Evolutionary conservation across 2,113 vertebrate species (phyloP).

Genomic region (Austrofundulus limnaeus): DNA sequence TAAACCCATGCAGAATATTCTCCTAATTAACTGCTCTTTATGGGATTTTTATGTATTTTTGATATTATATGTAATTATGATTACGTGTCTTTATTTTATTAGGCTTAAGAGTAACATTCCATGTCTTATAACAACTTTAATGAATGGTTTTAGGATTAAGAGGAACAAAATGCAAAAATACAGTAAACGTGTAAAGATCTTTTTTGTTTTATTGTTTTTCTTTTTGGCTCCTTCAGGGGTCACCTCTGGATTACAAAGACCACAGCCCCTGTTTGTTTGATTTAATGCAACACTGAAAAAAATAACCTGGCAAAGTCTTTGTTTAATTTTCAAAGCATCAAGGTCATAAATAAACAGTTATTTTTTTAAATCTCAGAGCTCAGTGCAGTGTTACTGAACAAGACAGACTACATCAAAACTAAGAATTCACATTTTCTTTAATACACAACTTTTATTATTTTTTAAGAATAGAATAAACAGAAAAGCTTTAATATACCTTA

Average conservation of each 20-base stretch:
- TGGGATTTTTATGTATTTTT: constrained; percentile 9
- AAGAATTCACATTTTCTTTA: constrained; percentile 47
- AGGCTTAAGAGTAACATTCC: background rate
- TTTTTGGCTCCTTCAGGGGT: no score
- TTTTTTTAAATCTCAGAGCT: background rate
- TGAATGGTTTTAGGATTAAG: background rate
- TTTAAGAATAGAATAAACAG: constrained; percentile 80
- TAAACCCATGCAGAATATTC: constrained; percentile 14
- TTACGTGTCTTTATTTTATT: constrained; percentile 5
- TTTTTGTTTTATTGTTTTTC: background rate
- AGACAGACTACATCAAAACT: background rate
- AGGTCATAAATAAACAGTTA: background rate
- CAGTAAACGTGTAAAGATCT: constrained; percentile 10
- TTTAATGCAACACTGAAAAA: no score
- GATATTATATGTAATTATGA: background rate
- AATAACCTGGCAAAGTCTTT: no score
- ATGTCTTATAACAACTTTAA: background rate
- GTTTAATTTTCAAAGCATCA: constrained; percentile 4
- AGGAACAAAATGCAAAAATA: constrained; percentile 9
- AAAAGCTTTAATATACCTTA: constrained; percentile 68
- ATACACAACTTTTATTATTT: constrained; percentile 76
- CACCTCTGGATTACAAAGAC: no score
- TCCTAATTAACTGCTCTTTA: constrained; percentile 9
- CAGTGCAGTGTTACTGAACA: background rate
- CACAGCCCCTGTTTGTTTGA: no score